Evolutionary conservation across 2,888 invertebrate genomes (phyloP).

Genomic region (Melinaea menophilus): DNA sequence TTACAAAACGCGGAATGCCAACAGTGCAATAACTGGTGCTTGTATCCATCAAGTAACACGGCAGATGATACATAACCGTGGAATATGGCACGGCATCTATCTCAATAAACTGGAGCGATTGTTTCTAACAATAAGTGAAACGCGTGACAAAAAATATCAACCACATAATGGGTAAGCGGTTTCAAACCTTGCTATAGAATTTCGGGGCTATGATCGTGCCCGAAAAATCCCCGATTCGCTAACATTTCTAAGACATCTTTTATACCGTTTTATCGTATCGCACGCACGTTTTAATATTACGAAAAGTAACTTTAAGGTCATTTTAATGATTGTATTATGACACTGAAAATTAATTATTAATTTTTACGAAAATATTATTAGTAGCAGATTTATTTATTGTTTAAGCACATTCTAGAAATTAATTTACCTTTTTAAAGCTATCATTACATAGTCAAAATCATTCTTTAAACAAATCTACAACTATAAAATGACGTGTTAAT

Average conservation of each 20-base stretch:
- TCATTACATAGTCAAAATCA: no score
- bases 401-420: no score
- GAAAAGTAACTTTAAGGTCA: slow-evolving; percentile 3
- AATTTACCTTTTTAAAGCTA: no score
- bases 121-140: slow-evolving; percentile 61
- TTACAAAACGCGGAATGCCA: slow-evolving; percentile 34
- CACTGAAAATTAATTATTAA: no score
- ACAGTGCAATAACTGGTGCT: slow-evolving; percentile 59
- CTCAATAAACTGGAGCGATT: slow-evolving; percentile 63
- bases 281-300: slow-evolving; percentile 49
- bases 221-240: slow-evolving; percentile 52
- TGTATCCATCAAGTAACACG: slow-evolving; percentile 60
- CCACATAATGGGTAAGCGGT: slow-evolving; percentile 59
- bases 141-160: slow-evolving; percentile 64
- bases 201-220: slow-evolving; percentile 63
- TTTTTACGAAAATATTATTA: no score
- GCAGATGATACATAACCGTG: slow-evolving; percentile 52
- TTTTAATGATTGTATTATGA: neutral
- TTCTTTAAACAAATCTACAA: no score
- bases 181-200: slow-evolving; percentile 64
- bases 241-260: slow-evolving; percentile 60
- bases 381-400: no score
- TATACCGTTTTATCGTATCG: slow-evolving; percentile 67
- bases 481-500: no score
- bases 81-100: slow-evolving; percentile 67